Conservation (phyloP, 2,888 invertebrate genomes). For the Agrotis segetum region DNA sequence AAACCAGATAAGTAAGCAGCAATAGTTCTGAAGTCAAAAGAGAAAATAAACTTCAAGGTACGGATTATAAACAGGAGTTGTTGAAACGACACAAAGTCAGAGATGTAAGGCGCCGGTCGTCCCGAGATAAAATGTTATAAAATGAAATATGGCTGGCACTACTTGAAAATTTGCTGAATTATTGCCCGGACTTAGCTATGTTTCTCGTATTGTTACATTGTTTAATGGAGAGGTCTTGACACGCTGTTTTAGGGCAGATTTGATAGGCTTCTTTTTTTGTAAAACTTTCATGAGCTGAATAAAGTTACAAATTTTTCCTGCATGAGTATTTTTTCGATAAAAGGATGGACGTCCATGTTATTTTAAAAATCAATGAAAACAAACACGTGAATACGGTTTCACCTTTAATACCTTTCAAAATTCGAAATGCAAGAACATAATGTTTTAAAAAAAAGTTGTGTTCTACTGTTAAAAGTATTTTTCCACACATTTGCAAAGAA, state of each 20-base stretch:
- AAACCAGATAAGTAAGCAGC: slow-evolving; percentile 22
- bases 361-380: too few species aligned
- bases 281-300: too few species aligned
- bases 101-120: slow-evolving; percentile 83
- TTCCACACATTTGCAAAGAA: too few species aligned
- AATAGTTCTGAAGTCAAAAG: slow-evolving; percentile 27
- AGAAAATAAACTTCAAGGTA: slow-evolving; percentile 52
- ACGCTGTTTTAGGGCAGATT: slow-evolving; percentile 13
- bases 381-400: too few species aligned
- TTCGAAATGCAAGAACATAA: too few species aligned
- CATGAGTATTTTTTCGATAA: too few species aligned
- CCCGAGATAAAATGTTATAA: slow-evolving; percentile 83
- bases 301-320: too few species aligned
- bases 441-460: too few species aligned
- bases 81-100: slow-evolving; percentile 75
- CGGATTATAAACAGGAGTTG: slow-evolving; percentile 54
- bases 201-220: slow-evolving; percentile 72
- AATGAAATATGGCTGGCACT: slow-evolving; percentile 82
- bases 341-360: too few species aligned
- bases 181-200: slow-evolving; percentile 76
- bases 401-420: too few species aligned
- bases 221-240: slow-evolving; percentile 63
- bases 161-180: slow-evolving; percentile 78
- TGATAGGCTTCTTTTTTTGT: neutral
- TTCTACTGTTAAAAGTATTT: too few species aligned